Evolutionary conservation across 1,140 invertebrate species (phyloP).

Genomic region (Drosophila persimilis): DNA sequence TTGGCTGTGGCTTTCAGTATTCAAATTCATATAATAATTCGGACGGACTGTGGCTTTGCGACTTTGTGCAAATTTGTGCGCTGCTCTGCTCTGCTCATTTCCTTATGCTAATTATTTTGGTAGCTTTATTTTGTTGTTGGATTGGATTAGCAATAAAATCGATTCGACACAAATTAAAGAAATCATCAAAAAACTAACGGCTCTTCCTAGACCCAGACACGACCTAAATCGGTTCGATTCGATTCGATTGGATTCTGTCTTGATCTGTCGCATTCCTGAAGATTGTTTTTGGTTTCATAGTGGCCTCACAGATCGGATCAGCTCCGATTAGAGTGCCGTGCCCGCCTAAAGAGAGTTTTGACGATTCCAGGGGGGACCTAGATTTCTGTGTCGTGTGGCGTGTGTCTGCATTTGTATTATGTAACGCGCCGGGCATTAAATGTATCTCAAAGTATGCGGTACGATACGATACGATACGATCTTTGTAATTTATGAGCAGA

Average conservation of each 20-base stretch:
- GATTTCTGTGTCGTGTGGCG: no score
- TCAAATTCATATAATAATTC: constrained; percentile 12
- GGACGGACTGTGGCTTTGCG: constrained; percentile 13
- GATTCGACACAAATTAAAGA: neutral
- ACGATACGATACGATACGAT: constrained; percentile 18
- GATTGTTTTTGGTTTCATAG: no score
- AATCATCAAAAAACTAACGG: neutral
- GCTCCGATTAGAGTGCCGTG: no score
- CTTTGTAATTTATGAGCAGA: constrained; percentile 28
- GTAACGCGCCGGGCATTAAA: constrained; percentile 5
- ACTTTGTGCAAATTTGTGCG: constrained; percentile 36
- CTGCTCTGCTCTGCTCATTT: constrained; percentile 17
- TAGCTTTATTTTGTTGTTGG: constrained; percentile 2
- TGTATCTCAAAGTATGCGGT: no score
- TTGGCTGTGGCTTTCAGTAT: neutral
- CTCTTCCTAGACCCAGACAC: no score
- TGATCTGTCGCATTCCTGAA: no score
- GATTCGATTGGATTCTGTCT: no score
- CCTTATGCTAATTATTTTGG: constrained; percentile 39
- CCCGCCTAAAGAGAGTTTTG: no score
- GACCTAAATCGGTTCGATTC: no score
- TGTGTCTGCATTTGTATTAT: constrained; percentile 4
- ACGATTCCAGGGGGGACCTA: no score
- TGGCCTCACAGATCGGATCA: no score
- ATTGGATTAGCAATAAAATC: constrained; percentile 11